Conservation (phyloP, 2,888 invertebrate genomes). For the Drosophila melanocephala region DNA sequence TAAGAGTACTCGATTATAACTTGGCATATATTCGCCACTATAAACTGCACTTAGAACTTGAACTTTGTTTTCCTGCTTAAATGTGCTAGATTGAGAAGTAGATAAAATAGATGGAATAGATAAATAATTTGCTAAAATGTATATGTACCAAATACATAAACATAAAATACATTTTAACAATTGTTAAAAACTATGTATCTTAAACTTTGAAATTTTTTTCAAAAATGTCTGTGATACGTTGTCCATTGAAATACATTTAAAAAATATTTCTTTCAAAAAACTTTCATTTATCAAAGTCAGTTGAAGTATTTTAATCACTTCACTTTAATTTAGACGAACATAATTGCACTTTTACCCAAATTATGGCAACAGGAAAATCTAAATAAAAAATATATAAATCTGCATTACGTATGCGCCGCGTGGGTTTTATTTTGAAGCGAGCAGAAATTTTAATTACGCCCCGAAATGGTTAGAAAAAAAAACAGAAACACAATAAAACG, state of each 20-base stretch:
- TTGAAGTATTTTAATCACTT: background rate
- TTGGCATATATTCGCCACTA: slow-evolving; percentile 1
- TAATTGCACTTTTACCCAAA: slow-evolving; percentile 70
- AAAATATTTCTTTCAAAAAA: background rate
- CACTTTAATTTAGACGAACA: slow-evolving; percentile 1
- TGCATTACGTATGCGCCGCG: slow-evolving; percentile 58
- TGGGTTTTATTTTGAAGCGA: slow-evolving; percentile 46
- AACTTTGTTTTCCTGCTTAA: background rate
- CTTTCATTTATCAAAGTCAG: slow-evolving; percentile 31
- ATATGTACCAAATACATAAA: background rate
- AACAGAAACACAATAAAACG: slow-evolving; percentile 1
- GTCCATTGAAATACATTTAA: background rate
- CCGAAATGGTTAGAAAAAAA: slow-evolving; percentile 31
- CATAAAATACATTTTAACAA: background rate
- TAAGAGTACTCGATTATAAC: background rate
- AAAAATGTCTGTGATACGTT: background rate
- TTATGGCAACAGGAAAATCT: slow-evolving; percentile 17
- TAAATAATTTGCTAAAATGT: background rate
- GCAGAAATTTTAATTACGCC: slow-evolving; percentile 70
- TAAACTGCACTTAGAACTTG: background rate
- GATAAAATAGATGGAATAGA: background rate
- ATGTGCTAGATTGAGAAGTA: background rate
- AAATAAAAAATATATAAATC: slow-evolving; percentile 9
- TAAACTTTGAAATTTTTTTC: too few species aligned
- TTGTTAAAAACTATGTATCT: too few species aligned